Evolutionary conservation across 2,888 invertebrate species (phyloP).

Genomic region (Helleia helle): DNA sequence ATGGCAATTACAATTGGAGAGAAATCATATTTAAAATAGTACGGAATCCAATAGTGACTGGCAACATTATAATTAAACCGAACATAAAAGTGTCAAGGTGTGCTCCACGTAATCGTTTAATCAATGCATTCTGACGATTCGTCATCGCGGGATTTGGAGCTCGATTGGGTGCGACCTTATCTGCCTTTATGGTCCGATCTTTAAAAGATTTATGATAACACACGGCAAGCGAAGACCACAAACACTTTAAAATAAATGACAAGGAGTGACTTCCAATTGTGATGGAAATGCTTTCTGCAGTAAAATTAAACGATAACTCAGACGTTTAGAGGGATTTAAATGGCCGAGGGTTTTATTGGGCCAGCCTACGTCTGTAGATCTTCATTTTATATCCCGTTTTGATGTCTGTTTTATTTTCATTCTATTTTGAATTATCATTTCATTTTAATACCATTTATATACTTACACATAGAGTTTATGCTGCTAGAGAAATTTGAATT

Average conservation of each 20-base stretch:
- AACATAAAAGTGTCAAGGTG: conserved; percentile 12
- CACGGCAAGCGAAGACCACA: conserved; percentile 60
- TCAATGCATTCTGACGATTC: conserved; percentile 48
- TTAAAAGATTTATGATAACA: conserved; percentile 74
- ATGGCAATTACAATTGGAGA: too few relatives aligned
- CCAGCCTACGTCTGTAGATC: conserved; percentile 42
- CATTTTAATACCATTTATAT: not conserved
- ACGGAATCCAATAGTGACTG: conserved; percentile 12
- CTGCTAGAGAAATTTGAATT: too few relatives aligned
- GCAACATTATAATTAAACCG: not conserved
- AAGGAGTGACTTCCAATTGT: conserved; percentile 72
- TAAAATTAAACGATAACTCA: conserved; percentile 72
- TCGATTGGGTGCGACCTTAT: conserved; percentile 70
- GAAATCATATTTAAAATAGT: too few relatives aligned
- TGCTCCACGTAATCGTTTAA: conserved; percentile 26
- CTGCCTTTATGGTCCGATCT: conserved; percentile 69
- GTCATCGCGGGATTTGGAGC: conserved; percentile 63
- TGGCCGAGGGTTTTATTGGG: conserved; percentile 61
- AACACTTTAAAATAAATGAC: conserved; percentile 73
- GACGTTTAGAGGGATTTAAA: conserved; percentile 70
- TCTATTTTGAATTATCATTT: conserved; percentile 3
- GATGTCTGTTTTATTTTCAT: conserved; percentile 8
- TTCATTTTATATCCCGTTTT: conserved; percentile 18
- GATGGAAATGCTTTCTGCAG: conserved; percentile 73
- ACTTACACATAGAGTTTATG: too few relatives aligned